Base-by-base conservation (phyloP, 2,888 invertebrate species). In the Danaus chrysippus region DNA sequence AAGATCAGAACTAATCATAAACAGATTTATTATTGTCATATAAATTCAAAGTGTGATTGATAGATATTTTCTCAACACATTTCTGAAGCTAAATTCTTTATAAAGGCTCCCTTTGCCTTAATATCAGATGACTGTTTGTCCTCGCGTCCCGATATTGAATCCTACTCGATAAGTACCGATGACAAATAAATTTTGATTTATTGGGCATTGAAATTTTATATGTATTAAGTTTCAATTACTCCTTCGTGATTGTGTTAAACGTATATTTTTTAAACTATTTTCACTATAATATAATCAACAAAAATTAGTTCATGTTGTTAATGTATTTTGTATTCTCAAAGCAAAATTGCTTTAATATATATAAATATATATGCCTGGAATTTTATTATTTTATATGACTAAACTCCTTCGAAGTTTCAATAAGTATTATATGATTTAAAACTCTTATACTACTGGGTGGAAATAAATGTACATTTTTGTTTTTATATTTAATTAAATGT, bases 61-160 rank as follows among this genome's bases (percentile, higher is more conserved):
- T 43, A 43, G 11, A 43, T 43, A 43, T n/a, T 43, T n/a, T 3
- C n/a, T 43, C 2, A 46, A 13, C n/a, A 46, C 13, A n/a, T 13
- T 46, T n/a, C n/a, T 10, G 6, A 12, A n/a, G 10, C 8, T 13
- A 9, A 46, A 5, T 46, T 34, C 46, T 46, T 46, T 46, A 46
- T 46, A 54, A 57, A 55, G 55, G 41, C 55, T 53, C 42, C 59
- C 64, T 46, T 59, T 23, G 57, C 59, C 57, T 64, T 64, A 53
- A 66, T 66, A 64, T 66, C 58, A 62, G 64, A 59, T 10, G 56
- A 43, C 57, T 60, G 66, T 62, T 61, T 60, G 59, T 43, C 15
- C 58, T 53, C 59, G 49, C 42, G 59, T 23, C 44, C 61, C 58
- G 59, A 64, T 64, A 66, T 66, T 66, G 64, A 62, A 59, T 64